phyloP scores from a whole-genome alignment of 1,140 invertebrate species.

The Bombus huntii region DNA sequence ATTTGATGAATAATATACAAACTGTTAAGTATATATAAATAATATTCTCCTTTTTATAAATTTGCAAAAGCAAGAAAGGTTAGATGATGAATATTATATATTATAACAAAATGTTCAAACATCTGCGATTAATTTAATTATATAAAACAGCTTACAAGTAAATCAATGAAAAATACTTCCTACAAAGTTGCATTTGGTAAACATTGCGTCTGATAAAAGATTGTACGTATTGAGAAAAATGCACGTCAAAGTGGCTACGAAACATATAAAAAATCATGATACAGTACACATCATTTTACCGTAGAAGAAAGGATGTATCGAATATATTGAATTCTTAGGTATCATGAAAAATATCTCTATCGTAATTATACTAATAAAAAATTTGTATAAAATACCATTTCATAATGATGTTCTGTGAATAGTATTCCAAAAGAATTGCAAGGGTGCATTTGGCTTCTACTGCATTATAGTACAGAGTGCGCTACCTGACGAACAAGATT shows the following conservation, averaged over 20 bases:
- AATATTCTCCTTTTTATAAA: no score
- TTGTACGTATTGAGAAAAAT: not conserved
- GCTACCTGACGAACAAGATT: not conserved
- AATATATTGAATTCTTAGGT: not conserved
- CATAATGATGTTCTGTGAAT: not conserved
- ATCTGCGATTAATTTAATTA: not conserved
- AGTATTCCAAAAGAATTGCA: not conserved
- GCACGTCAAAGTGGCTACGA: not conserved
- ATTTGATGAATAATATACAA: not conserved
- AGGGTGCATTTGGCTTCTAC: not conserved
- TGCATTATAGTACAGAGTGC: slow-evolving; percentile 1
- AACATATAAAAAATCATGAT: not conserved
- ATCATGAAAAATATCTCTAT: not conserved
- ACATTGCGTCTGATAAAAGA: not conserved
- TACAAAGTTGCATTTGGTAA: not conserved
- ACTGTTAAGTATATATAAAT: not conserved
- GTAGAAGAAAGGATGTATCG: not conserved
- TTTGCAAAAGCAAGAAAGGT: not conserved
- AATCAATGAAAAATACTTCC: no score
- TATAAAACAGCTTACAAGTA: not conserved
- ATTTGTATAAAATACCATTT: not conserved
- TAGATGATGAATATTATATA: not conserved
- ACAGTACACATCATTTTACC: not conserved
- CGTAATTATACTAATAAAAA: not conserved
- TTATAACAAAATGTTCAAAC: not conserved